These are phyloP conservation scores for Leptoteleia sp. DNA, from an alignment of 1,140 invertebrate species.

Conservation along the genomic window DNA sequence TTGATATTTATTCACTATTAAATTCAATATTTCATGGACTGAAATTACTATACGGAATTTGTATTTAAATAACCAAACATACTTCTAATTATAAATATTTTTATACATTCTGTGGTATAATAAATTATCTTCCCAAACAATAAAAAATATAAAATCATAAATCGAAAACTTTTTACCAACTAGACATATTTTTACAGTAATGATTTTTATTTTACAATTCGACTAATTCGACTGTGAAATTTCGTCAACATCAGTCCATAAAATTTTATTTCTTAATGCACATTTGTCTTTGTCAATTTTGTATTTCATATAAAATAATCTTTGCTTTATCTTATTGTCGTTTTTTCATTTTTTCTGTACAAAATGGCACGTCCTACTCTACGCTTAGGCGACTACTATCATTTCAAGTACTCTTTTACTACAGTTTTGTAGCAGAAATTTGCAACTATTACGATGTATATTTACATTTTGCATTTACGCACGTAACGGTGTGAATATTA, in stretches of 20 bases:
- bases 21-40: slow-evolving; percentile 53
- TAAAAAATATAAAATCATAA: no score
- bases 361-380: slow-evolving; percentile 80
- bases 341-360: slow-evolving; percentile 73
- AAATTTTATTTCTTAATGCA: slow-evolving; percentile 43
- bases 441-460: slow-evolving; percentile 68
- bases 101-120: no score
- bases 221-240: no score
- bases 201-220: no score
- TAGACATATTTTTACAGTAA: no score
- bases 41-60: slow-evolving; percentile 19
- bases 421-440: slow-evolving; percentile 66
- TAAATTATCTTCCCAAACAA: no score
- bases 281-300: slow-evolving; percentile 53
- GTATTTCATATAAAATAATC: slow-evolving; percentile 59
- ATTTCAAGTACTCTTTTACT: slow-evolving; percentile 75
- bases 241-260: slow-evolving; percentile 41
- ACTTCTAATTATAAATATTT: no score
- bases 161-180: no score
- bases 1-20: slow-evolving; percentile 66
- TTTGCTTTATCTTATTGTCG: slow-evolving; percentile 59
- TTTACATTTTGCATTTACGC: slow-evolving; percentile 72
- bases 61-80: no score
- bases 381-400: slow-evolving; percentile 65
- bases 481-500: slow-evolving; percentile 63